Conservation (phyloP, 2,797 vertebrate species). For the Nasua narica region DNA sequence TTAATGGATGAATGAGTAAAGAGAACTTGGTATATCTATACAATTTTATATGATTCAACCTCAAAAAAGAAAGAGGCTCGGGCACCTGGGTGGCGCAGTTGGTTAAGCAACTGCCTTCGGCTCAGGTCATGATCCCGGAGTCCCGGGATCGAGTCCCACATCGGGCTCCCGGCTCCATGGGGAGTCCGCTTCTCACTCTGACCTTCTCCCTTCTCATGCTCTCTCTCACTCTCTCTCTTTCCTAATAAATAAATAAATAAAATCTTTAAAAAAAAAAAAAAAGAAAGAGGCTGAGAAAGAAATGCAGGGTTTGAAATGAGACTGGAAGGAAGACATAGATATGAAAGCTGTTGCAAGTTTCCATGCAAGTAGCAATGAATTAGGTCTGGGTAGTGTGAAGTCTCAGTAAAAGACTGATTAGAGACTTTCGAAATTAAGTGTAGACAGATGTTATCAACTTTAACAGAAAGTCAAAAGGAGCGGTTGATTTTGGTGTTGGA, state of each 20-base stretch:
- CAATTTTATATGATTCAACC: background rate
- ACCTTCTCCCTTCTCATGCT: too few relatives aligned
- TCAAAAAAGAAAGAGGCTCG: background rate
- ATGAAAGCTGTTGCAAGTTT: background rate
- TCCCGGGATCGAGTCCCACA: too few relatives aligned
- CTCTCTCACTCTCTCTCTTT: too few relatives aligned
- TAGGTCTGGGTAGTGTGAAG: background rate
- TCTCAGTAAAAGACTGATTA: background rate
- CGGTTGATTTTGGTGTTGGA: background rate
- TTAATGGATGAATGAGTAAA: background rate
- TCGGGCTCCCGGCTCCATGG: too few relatives aligned
- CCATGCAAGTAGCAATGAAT: rapidly evolving
- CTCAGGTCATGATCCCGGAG: too few relatives aligned
- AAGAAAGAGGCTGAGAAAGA: background rate
- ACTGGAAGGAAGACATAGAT: background rate
- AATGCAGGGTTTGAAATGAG: background rate
- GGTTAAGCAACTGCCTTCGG: too few relatives aligned
- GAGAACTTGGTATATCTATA: background rate
- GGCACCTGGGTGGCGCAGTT: too few relatives aligned
- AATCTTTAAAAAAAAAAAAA: background rate
- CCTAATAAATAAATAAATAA: too few relatives aligned
- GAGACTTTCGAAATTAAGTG: background rate
- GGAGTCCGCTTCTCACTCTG: too few relatives aligned
- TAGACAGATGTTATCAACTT: background rate
- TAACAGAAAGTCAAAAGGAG: background rate